A percentile compares a stretch with the other conserved stretches of the same genome.
Evolutionary conservation across 2,113 vertebrate species (phyloP).

Genomic region (Gambusia holbrooki): DNA sequence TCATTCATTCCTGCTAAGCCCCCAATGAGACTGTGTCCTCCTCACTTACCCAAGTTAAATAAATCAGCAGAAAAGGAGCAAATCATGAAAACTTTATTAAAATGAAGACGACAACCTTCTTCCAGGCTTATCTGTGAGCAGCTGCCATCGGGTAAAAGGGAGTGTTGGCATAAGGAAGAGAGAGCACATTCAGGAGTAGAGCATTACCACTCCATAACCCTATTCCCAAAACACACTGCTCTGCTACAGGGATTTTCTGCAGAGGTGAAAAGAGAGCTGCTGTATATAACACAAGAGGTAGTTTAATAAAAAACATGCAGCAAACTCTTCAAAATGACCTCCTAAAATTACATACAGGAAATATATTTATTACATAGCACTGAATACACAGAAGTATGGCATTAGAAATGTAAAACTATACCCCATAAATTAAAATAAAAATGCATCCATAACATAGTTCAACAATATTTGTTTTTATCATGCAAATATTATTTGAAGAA

Average conservation of each 20-base stretch:
- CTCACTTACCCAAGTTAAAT: conserved; percentile 2
- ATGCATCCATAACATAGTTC: background rate
- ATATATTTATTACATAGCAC: background rate
- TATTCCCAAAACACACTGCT: background rate
- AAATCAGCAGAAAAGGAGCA: conserved; percentile 3
- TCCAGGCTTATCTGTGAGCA: background rate
- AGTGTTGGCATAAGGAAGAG: background rate
- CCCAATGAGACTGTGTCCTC: background rate
- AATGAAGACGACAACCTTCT: background rate
- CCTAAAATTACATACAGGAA: background rate
- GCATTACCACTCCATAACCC: background rate
- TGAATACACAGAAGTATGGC: background rate
- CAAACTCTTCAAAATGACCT: background rate
- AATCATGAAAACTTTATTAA: conserved; percentile 6
- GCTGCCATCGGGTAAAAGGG: background rate
- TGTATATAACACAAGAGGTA: background rate
- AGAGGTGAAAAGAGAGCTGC: background rate
- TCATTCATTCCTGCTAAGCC: background rate
- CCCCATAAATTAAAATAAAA: background rate
- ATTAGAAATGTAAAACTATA: background rate
- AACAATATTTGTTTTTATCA: background rate
- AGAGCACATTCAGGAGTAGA: background rate
- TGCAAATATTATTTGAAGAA: background rate
- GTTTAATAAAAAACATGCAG: background rate
- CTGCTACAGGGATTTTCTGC: background rate